A percentile compares a stretch with the other conserved stretches of the same genome.
Evolutionary conservation across 1,140 invertebrate genomes (phyloP).

Genomic region (Hycleus phaleratus): DNA sequence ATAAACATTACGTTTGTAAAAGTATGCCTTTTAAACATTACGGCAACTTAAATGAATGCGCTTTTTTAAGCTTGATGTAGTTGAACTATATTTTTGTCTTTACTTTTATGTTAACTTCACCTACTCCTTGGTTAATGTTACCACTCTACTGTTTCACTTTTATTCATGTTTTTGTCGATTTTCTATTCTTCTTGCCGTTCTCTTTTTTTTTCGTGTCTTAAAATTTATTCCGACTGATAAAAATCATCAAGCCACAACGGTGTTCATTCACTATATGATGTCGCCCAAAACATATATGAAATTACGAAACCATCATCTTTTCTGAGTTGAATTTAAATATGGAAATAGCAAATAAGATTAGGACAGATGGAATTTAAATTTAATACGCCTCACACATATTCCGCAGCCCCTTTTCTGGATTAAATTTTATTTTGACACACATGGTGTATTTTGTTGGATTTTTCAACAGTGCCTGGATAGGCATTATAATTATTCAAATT

Average conservation of each 20-base stretch:
- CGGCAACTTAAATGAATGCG: slow-evolving; percentile 19
- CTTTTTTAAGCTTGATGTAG: slow-evolving; percentile 22
- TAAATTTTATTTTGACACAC: slow-evolving; percentile 7
- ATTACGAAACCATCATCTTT: slow-evolving; percentile 21
- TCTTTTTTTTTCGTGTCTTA: slow-evolving; percentile 1
- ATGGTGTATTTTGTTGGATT: too few relatives aligned
- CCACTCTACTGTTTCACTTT: neutral
- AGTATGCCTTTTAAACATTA: slow-evolving; percentile 19
- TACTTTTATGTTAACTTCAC: neutral
- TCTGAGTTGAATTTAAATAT: slow-evolving; percentile 23
- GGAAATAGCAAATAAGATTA: slow-evolving; percentile 25
- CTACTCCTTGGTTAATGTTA: too few relatives aligned
- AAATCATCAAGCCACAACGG: slow-evolving; percentile 21
- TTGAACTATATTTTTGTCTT: slow-evolving; percentile 13
- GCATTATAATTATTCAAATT: too few relatives aligned
- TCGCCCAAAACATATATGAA: slow-evolving; percentile 21
- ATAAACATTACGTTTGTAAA: slow-evolving; percentile 21
- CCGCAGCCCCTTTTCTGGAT: slow-evolving; percentile 6
- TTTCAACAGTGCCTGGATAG: too few relatives aligned
- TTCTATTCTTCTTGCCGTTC: neutral
- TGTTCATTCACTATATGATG: slow-evolving; percentile 21
- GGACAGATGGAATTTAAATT: slow-evolving; percentile 19
- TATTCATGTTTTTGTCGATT: neutral
- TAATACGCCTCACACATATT: slow-evolving; percentile 17
- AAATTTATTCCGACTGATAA: slow-evolving; percentile 25